Percentiles rank a stretch among this genome's conserved stretches.
Conservation (phyloP, 35 echinoderm and acorn worm species). For the Patiria miniata region DNA sequence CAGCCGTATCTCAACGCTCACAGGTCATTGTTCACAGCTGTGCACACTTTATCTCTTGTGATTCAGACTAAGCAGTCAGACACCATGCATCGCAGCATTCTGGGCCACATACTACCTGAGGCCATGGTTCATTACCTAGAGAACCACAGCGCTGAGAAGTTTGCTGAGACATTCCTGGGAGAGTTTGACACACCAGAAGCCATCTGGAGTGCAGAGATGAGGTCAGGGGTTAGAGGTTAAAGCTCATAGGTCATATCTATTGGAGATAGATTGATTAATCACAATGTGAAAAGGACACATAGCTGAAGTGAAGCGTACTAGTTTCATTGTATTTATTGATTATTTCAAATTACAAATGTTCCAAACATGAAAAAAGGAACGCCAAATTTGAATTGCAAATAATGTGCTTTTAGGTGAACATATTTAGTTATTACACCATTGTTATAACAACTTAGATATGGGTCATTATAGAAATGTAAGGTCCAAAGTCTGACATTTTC, state of each 20-base stretch:
- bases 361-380: no score
- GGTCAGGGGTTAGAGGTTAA: neutral
- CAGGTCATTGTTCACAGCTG: neutral
- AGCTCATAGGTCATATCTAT: neutral
- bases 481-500: no score
- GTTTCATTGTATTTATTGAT: no score
- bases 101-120: constrained; percentile 90
- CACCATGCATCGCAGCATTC: constrained; percentile 92
- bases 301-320: neutral
- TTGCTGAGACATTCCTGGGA: constrained; percentile 96
- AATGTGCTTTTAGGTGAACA: no score
- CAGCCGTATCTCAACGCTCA: neutral
- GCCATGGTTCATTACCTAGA: constrained; percentile 98
- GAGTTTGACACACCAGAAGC: constrained; percentile 99
- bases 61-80: constrained; percentile 83
- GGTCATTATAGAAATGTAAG: no score
- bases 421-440: no score
- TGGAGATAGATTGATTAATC: no score
- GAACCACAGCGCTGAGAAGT: constrained; percentile 97
- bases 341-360: no score
- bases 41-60: no score
- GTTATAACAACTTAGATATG: no score
- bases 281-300: neutral
- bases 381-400: no score
- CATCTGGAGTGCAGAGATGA: constrained; percentile 60